These are phyloP conservation scores for Acanthosepion esculentum DNA, from an alignment of 2,888 invertebrate species.

Conservation along the genomic window DNA sequence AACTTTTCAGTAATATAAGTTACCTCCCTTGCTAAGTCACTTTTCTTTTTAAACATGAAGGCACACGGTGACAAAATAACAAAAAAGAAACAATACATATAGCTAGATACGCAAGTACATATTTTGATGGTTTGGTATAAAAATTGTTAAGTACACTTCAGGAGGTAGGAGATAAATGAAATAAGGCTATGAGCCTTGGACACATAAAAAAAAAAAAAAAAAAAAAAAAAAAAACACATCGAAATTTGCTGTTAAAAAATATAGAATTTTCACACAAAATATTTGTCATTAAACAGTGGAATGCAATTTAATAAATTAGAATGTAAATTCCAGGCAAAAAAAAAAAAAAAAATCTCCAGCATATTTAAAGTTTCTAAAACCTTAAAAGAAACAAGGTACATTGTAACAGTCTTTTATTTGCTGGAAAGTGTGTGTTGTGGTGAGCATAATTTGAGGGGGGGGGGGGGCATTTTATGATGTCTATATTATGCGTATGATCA, in stretches of 20 bases:
- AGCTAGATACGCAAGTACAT: background rate
- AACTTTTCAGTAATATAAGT: background rate
- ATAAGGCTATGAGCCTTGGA: background rate
- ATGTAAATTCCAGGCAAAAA: background rate
- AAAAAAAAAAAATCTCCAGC: too few relatives aligned
- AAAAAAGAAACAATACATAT: background rate
- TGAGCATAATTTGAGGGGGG: too few relatives aligned
- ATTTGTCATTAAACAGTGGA: background rate
- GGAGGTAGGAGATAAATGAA: background rate
- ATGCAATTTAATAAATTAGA: background rate
- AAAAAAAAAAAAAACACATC: background rate
- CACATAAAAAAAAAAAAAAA: background rate
- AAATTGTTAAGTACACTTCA: background rate
- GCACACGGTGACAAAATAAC: too few relatives aligned
- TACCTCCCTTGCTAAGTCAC: background rate
- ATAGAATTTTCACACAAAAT: background rate
- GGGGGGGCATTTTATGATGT: background rate
- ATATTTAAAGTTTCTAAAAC: background rate
- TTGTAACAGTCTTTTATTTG: background rate
- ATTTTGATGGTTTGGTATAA: background rate
- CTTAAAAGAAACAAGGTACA: too few relatives aligned
- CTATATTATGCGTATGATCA: conserved; percentile 54
- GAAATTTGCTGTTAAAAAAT: background rate
- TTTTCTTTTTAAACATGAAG: background rate
- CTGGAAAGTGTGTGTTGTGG: too few relatives aligned